Conservation (phyloP, 2,797 vertebrate species). For the Zenarchopterus dispar region DNA sequence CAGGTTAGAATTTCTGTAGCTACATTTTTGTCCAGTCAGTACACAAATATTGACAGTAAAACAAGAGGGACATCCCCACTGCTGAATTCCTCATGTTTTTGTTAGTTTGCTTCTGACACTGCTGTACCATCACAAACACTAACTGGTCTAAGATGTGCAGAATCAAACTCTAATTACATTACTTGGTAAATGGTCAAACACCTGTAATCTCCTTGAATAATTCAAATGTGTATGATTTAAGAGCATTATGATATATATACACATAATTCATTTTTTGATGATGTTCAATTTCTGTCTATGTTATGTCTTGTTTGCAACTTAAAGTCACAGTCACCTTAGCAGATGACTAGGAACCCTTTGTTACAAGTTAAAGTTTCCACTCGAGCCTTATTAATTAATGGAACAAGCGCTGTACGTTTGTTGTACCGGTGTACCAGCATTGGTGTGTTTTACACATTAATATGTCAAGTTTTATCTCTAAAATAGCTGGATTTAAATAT, state of each 20-base stretch:
- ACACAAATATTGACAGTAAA: no score
- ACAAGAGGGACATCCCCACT: slow-evolving; percentile 30
- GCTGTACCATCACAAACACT: slow-evolving; percentile 28
- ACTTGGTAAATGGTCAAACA: slow-evolving; percentile 19
- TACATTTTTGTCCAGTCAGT: no score
- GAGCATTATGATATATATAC: no score
- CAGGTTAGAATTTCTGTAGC: no score
- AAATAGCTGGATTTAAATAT: neutral
- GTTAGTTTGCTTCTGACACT: slow-evolving; percentile 20
- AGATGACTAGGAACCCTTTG: slow-evolving; percentile 39
- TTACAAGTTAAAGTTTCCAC: slow-evolving; percentile 18
- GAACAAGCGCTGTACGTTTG: neutral
- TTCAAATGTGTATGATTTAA: no score
- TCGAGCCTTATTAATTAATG: neutral
- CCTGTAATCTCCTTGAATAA: slow-evolving; percentile 58
- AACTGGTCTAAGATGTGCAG: slow-evolving; percentile 61
- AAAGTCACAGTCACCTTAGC: neutral
- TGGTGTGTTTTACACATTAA: accelerated
- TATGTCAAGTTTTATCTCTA: neutral
- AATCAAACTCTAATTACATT: slow-evolving; percentile 44
- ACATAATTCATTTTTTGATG: neutral
- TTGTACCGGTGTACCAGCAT: slow-evolving; percentile 1
- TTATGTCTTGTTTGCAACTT: no score
- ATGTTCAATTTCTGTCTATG: no score
- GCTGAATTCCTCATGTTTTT: slow-evolving; percentile 27